phyloP scores from a whole-genome alignment of 2,797 vertebrate genomes.

The Pelodytes ibericus region DNA sequence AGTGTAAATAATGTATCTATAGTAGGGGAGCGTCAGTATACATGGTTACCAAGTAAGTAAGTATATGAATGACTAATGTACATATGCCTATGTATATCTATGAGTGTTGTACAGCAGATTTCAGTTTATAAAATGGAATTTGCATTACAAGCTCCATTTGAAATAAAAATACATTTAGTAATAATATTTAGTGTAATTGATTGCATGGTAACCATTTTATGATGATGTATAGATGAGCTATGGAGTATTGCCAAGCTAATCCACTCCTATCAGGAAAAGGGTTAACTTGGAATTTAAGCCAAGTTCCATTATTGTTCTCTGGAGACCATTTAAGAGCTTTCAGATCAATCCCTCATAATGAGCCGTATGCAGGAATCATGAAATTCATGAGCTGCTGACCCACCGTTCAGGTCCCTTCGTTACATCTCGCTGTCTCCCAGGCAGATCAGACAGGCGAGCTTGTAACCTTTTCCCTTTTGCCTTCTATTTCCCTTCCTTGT shows the following conservation, averaged over 20 bases:
- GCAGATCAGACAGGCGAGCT: conserved; percentile 54
- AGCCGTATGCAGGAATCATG: conserved; percentile 52
- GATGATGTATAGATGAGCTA: too few relatives aligned
- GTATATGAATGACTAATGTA: too few relatives aligned
- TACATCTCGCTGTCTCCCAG: conserved; percentile 56
- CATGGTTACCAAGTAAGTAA: too few relatives aligned
- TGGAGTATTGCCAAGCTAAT: conserved; percentile 9
- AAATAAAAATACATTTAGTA: too few relatives aligned
- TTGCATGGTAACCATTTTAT: too few relatives aligned
- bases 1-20: too few relatives aligned
- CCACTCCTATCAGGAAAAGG: conserved; percentile 20
- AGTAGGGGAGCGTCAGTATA: too few relatives aligned
- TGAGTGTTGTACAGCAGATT: too few relatives aligned
- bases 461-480: conserved; percentile 57
- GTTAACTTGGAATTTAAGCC: conserved; percentile 35
- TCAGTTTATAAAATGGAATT: too few relatives aligned
- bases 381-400: conserved; percentile 57
- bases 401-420: conserved; percentile 54
- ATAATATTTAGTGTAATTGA: too few relatives aligned
- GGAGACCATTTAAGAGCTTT: conserved; percentile 53
- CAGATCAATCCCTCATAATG: conserved; percentile 57
- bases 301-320: conserved; percentile 50
- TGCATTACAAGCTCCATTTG: too few relatives aligned
- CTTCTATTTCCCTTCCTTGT: conserved; percentile 56
- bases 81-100: too few relatives aligned